Percentiles rank a stretch among this genome's conserved stretches.
phyloP scores from a whole-genome alignment of 2,113 vertebrate genomes.

The Notarius lentiginosus region DNA sequence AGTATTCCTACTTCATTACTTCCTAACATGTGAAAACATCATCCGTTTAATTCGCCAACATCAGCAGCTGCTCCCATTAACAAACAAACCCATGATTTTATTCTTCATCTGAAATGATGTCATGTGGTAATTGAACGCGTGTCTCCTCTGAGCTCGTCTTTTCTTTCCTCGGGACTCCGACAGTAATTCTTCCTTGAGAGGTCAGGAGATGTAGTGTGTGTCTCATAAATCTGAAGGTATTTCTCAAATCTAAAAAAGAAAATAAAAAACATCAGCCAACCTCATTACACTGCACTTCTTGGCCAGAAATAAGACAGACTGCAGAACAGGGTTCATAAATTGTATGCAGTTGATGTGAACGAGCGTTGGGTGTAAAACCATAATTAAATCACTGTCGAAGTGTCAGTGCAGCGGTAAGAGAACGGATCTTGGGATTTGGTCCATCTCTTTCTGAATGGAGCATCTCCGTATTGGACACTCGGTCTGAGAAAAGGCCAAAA shows the following conservation, averaged over 20 bases:
- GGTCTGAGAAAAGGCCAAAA: constrained; percentile 38
- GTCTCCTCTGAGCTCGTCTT: neutral
- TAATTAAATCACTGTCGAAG: neutral
- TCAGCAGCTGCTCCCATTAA: neutral
- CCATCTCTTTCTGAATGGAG: constrained; percentile 12
- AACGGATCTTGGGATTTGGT: constrained; percentile 15
- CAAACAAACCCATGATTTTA: neutral
- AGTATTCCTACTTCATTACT: no score
- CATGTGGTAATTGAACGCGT: constrained; percentile 4
- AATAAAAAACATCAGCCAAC: neutral
- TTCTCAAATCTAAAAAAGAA: neutral
- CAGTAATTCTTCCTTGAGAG: neutral
- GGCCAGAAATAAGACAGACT: neutral
- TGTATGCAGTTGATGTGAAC: neutral
- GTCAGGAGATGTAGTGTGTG: neutral
- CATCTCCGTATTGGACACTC: constrained; percentile 32
- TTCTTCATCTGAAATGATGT: neutral
- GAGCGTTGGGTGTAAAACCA: neutral
- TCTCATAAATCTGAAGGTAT: constrained; percentile 13
- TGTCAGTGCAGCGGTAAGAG: neutral
- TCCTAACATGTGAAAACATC: no score
- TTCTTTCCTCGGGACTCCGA: neutral
- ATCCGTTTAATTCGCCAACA: neutral
- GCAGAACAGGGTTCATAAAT: constrained; percentile 3
- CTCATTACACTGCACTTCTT: neutral